Percentiles rank a stretch among this genome's conserved stretches.
Evolutionary conservation across 2,888 invertebrate species (phyloP).

Genomic region (Meliscaeva auricollis): DNA sequence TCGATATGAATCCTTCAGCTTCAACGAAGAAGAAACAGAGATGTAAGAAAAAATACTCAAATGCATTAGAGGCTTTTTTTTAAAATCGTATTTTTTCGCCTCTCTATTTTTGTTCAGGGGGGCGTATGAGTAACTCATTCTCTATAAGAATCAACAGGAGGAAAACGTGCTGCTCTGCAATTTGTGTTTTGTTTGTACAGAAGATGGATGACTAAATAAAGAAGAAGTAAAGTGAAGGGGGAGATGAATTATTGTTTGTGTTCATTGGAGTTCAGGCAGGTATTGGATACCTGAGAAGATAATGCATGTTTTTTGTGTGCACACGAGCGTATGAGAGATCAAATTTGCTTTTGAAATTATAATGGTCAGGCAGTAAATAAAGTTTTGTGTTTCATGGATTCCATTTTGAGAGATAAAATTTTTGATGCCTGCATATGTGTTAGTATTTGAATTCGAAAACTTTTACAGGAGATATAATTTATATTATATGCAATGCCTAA

Average conservation of each 20-base stretch:
- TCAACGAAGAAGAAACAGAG: conserved; percentile 1
- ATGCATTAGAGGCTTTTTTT: conserved; percentile 39
- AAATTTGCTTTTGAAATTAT: conserved; percentile 18
- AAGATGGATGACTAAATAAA: not conserved
- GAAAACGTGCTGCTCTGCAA: conserved; percentile 61
- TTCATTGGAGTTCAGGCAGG: not conserved
- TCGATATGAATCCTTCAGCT: conserved; percentile 6
- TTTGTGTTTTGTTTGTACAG: conserved; percentile 4
- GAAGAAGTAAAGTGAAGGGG: not conserved
- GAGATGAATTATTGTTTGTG: not conserved
- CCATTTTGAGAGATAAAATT: not conserved
- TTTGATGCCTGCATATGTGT: not conserved
- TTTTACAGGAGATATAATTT: too few relatives aligned
- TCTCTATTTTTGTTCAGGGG: not conserved
- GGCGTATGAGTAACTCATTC: conserved; percentile 41
- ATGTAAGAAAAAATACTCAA: conserved; percentile 23
- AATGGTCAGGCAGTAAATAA: not conserved
- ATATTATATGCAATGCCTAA: too few relatives aligned
- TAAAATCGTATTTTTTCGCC: not conserved
- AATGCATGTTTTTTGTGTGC: conserved; percentile 13
- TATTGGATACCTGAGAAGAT: conserved; percentile 28
- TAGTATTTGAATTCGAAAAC: too few relatives aligned
- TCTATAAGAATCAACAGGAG: conserved; percentile 64
- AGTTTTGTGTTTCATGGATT: not conserved
- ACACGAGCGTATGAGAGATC: not conserved